These are phyloP conservation scores for Phyllostomus hastatus DNA, from an alignment of 2,113 vertebrate genomes.

Conservation along the genomic window DNA sequence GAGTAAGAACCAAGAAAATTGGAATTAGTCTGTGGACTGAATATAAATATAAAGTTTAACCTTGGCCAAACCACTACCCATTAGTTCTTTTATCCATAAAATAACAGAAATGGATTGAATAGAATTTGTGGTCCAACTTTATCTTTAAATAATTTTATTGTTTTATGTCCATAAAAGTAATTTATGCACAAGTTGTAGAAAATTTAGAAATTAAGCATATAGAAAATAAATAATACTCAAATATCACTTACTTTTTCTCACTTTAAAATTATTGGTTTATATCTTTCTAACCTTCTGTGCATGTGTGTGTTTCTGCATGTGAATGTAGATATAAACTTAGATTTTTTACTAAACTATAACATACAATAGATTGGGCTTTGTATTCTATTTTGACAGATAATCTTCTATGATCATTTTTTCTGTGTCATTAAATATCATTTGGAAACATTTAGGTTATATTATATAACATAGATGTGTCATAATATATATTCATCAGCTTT, in stretches of 20 bases:
- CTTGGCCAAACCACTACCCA: neutral
- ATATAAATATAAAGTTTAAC: neutral
- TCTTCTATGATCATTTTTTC: neutral
- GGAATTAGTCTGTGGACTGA: neutral
- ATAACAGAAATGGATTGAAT: neutral
- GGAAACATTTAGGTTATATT: neutral
- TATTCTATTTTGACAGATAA: neutral
- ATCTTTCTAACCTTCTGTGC: neutral
- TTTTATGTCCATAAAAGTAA: neutral
- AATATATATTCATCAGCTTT: neutral
- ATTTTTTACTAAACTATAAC: neutral
- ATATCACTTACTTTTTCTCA: neutral
- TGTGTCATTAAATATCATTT: neutral
- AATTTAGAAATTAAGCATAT: neutral
- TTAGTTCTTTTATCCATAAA: neutral
- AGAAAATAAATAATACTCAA: neutral
- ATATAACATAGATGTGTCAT: neutral
- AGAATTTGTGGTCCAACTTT: neutral
- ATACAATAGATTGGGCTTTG: neutral
- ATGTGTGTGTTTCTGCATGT: neutral
- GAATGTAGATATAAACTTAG: neutral
- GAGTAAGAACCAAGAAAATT: neutral
- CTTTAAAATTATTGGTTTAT: neutral
- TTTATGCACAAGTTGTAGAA: neutral
- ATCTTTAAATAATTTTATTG: neutral